Conservation (phyloP, 2,888 invertebrate genomes). For the Agrochola circellaris region DNA sequence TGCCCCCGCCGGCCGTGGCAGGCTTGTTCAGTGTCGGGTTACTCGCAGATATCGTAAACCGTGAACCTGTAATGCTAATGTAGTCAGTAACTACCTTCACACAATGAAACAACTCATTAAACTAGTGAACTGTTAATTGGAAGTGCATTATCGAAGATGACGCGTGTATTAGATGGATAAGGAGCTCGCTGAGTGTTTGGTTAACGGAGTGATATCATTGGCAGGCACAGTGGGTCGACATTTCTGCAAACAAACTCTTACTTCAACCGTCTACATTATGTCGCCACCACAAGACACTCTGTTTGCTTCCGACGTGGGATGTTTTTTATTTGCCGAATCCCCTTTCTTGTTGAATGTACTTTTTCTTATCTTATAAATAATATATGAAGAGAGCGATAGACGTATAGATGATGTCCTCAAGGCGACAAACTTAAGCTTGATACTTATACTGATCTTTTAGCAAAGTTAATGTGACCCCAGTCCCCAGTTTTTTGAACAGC, state of each 20-base stretch:
- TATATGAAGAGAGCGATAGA: background rate
- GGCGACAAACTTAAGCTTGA: background rate
- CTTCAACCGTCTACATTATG: background rate
- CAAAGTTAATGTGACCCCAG: background rate
- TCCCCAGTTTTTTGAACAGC: background rate
- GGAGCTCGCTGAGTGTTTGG: slow-evolving; percentile 12
- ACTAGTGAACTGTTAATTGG: slow-evolving; percentile 39
- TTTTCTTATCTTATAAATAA: background rate
- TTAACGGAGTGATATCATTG: slow-evolving; percentile 5
- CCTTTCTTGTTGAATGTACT: slow-evolving; percentile 1
- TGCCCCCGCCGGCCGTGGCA: slow-evolving; percentile 84
- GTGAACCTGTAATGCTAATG: slow-evolving; percentile 74
- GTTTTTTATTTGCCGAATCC: slow-evolving; percentile 11
- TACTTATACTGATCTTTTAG: background rate
- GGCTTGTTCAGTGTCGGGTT: slow-evolving; percentile 85
- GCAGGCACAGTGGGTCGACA: slow-evolving; percentile 9
- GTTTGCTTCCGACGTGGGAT: background rate
- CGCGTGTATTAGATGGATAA: slow-evolving; percentile 33
- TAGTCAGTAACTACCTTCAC: slow-evolving; percentile 24
- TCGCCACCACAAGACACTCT: background rate
- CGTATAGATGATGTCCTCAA: slow-evolving; percentile 28
- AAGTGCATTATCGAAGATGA: slow-evolving; percentile 34
- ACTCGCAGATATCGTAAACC: slow-evolving; percentile 86
- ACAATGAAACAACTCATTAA: slow-evolving; percentile 40
- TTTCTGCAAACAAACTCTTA: slow-evolving; percentile 7